Evolutionary conservation across 2,113 vertebrate genomes (phyloP).

Genomic region (Arenaria interpres): DNA sequence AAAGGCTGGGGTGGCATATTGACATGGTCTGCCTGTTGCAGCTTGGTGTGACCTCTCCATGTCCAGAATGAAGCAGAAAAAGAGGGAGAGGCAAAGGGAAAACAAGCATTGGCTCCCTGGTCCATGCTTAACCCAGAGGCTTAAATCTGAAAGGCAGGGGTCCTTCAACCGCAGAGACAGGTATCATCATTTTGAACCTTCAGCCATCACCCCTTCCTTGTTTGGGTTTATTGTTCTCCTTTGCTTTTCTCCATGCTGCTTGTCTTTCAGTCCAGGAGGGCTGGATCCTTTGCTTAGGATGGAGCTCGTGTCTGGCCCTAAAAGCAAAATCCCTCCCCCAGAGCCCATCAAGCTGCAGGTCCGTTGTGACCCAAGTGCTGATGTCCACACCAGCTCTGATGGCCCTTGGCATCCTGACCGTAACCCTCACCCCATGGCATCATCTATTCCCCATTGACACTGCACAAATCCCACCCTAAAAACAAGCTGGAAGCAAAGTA

Average conservation of each 20-base stretch:
- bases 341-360: not conserved
- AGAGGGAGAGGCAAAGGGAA: not conserved
- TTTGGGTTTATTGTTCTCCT: not conserved
- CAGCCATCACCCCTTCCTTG: not conserved
- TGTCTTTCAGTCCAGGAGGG: not conserved
- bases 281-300: fast-evolving
- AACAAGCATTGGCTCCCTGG: not conserved
- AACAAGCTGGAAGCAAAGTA: not conserved
- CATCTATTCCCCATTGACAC: not conserved
- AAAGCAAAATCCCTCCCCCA: not conserved
- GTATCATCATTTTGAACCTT: not conserved
- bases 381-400: not conserved
- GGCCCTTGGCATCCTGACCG: not conserved
- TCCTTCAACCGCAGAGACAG: not conserved
- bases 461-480: not conserved
- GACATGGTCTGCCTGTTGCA: not conserved
- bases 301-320: not conserved
- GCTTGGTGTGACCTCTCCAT: not conserved
- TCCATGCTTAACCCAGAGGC: not conserved
- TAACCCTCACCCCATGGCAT: not conserved
- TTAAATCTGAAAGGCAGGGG: not conserved
- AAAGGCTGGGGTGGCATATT: not conserved
- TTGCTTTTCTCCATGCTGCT: not conserved
- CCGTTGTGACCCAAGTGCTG: not conserved
- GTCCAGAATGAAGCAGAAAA: not conserved